Percentiles rank a stretch among this genome's conserved stretches.
Conservation (phyloP, 2,888 invertebrate species). For the Ochlodes sylvanus region DNA sequence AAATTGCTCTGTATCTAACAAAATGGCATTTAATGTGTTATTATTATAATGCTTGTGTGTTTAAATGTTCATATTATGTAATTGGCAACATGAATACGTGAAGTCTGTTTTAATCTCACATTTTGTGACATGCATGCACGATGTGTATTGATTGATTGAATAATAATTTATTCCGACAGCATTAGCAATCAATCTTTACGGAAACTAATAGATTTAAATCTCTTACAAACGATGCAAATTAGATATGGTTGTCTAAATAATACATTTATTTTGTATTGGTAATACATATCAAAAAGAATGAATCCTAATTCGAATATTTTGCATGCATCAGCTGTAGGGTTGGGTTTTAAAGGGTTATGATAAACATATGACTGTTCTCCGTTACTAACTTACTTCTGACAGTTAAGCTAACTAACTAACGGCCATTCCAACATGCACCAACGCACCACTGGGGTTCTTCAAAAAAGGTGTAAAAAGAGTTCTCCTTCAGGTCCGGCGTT, state of each 20-base stretch:
- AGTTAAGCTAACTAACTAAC: too few species aligned
- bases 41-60: too few species aligned
- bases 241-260: conserved; percentile 29
- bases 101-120: too few species aligned
- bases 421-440: too few species aligned
- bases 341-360: not conserved
- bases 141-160: conserved; percentile 1
- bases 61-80: too few species aligned
- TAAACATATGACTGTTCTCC: not conserved
- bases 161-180: conserved; percentile 16
- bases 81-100: too few species aligned
- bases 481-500: too few species aligned
- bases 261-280: conserved; percentile 25
- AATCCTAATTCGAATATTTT: conserved; percentile 11
- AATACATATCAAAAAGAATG: not conserved
- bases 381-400: not conserved
- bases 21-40: too few species aligned
- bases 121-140: too few species aligned
- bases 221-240: conserved; percentile 27
- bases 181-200: conserved; percentile 22
- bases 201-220: conserved; percentile 20
- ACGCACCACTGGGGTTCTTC: too few species aligned
- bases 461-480: too few species aligned
- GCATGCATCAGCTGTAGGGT: not conserved
- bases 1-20: too few species aligned